phyloP scores from a whole-genome alignment of 2,113 vertebrate species.

The Leiothrix lutea region DNA sequence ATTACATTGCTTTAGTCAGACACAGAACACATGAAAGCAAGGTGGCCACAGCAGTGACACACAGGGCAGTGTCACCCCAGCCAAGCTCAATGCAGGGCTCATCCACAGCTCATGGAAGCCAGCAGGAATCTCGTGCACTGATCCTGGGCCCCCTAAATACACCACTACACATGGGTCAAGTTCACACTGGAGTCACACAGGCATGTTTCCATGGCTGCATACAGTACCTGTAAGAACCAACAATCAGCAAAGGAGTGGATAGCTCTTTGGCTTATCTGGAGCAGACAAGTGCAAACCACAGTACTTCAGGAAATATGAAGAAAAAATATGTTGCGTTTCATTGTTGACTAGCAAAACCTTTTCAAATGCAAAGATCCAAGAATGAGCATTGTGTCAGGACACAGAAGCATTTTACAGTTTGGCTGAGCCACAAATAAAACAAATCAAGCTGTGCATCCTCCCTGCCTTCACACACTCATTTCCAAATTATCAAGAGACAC shows the following conservation, averaged over 20 bases:
- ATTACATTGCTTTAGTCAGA: slow-evolving; percentile 49
- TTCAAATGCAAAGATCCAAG: background rate
- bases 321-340: background rate
- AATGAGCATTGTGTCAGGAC: background rate
- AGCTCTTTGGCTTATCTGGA: slow-evolving; percentile 63
- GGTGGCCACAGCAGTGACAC: background rate
- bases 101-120: background rate
- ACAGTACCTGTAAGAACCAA: slow-evolving; percentile 24
- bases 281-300: slow-evolving; percentile 4
- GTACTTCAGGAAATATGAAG: background rate
- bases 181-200: background rate
- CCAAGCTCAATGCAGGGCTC: background rate
- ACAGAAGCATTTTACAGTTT: background rate
- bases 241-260: background rate
- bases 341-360: background rate
- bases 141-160: background rate
- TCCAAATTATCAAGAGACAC: background rate
- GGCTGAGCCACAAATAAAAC: slow-evolving; percentile 1
- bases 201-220: background rate
- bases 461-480: background rate
- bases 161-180: background rate
- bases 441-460: slow-evolving; percentile 24
- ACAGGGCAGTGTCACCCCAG: background rate
- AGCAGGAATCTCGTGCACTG: background rate
- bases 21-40: background rate